Evolutionary conservation across 1,140 invertebrate genomes (phyloP).

Genomic region (Atta colombica): DNA sequence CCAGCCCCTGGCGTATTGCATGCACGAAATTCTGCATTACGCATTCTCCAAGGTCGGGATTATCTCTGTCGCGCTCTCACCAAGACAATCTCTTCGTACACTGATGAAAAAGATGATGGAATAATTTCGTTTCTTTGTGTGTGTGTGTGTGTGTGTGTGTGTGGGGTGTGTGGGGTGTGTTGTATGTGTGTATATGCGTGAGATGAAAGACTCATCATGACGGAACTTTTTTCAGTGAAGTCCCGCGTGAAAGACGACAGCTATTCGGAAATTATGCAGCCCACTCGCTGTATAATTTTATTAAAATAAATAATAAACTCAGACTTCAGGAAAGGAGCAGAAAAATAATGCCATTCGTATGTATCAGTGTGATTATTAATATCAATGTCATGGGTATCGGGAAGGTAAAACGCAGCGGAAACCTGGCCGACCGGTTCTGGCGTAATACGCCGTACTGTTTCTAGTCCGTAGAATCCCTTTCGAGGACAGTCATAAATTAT

Average conservation of each 20-base stretch:
- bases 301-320: constrained; percentile 9
- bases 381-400: constrained; percentile 69
- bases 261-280: constrained; percentile 4
- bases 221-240: background rate
- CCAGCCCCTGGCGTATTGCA: constrained; percentile 62
- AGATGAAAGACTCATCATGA: constrained; percentile 32
- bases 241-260: background rate
- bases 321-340: background rate
- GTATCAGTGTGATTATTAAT: constrained; percentile 46
- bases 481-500: constrained; percentile 75
- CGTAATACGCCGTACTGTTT: constrained; percentile 56
- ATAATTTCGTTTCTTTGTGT: constrained; percentile 35
- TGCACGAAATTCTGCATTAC: constrained; percentile 76
- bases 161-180: too few species aligned
- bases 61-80: constrained; percentile 44
- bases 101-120: constrained; percentile 55
- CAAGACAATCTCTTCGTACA: background rate
- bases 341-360: constrained; percentile 34
- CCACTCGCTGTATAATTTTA: background rate
- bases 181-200: background rate
- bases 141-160: too few species aligned
- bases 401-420: constrained; percentile 45
- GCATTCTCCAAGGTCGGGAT: constrained; percentile 71
- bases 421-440: constrained; percentile 67
- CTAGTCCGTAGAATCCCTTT: constrained; percentile 26